Evolutionary conservation across 2,113 vertebrate genomes (phyloP), one percentile per base, ranked within the genome.

Genomic region (Clarias gariepinus): DNA sequence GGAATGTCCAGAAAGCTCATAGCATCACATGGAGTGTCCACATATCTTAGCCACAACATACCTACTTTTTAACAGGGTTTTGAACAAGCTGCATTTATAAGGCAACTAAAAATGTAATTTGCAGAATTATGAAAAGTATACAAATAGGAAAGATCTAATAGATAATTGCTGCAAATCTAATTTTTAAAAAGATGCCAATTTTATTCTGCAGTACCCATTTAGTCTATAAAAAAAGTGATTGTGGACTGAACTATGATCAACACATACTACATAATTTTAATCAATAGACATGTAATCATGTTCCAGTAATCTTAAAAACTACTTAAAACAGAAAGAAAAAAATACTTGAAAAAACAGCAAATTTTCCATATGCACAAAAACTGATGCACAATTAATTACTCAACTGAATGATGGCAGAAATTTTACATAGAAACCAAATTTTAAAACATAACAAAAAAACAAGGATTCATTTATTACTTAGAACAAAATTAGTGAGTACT

Each of bases 361-460:
- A 85, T 47, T 47, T 52, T 60, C 19, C 53, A 77, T 52, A 73
- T 61, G 53, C 78, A 81, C 77, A 81, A 81, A 78, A 73, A 30
- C 11, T 47, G 15, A 86, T 58, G 33, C 5, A 33, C 3, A 30
- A 9, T 2, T 36, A 47, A 47, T 55, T 2, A 30, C 55, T 81
- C 55, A 23, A 74, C 11, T 74, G 41, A 60, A 36, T 57, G 25
- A 64, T 30, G 66, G 18, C 76, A 79, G 4, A 36, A 36, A 25
- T 23, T 81, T 71, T 61, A n/a, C 12, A 33, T 36, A 85, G 10
- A 71, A n/a, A 23, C n/a, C 16, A 74, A 81, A 86, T 73, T 79
- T 30, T 73, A 25, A 81, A 58, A 0, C 3, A 73, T 1, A 25
- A 3, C 3, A 36, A 81, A 57, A 57, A 85, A 47, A 60, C 60